Base-by-base conservation (phyloP, 2,113 vertebrate species). In the Stictonetta naevosa region DNA sequence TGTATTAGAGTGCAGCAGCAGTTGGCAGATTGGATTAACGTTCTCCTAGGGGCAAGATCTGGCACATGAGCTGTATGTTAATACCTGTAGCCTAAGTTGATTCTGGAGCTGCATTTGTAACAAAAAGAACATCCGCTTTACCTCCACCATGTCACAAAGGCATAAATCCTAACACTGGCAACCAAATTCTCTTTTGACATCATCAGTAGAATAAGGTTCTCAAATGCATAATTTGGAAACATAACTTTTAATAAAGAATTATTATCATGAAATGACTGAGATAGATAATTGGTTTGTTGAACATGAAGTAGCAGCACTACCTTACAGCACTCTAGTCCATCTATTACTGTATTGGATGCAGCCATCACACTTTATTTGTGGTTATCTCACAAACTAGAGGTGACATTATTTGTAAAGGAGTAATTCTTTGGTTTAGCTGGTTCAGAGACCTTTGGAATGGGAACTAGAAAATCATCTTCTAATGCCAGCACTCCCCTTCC, bases 21-120 rank as follows among this genome's bases (percentile, higher is more conserved):
- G 94, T 95, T 97, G 96, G 96, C 97, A 97, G 95, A 97, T 95
- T 96, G 96, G 96, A 97, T 97, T 96, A 95, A 77, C 4, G 33
- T 66, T 92, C 73, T 94, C 92, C 56, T 81, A 88, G 62, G 95
- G 94, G 83, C 52, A 56, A 93, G 89, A 86, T 87, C 86, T 95
- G 89, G 96, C 95, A 87, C 88, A 87, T 3, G 25, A 91, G 95
- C 86, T 96, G 86, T 46, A 7, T 95, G 91, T 63, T 94, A 96
- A 92, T 96, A 95, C 96, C 91, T 95, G 92, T 17, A 74, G 79
- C 58, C 86, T 48, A 4, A 74, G 62, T 11, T 66, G 83, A 69
- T 79, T 72, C 75, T 86, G 80, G 55, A 87, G 29, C 71, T 79
- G 74, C 40, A 3, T 79, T 92, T 79, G 80, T 60, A 62, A 34